These are phyloP conservation scores for Castor canadensis DNA, from an alignment of 2,113 vertebrate species.

Conservation along the genomic window DNA sequence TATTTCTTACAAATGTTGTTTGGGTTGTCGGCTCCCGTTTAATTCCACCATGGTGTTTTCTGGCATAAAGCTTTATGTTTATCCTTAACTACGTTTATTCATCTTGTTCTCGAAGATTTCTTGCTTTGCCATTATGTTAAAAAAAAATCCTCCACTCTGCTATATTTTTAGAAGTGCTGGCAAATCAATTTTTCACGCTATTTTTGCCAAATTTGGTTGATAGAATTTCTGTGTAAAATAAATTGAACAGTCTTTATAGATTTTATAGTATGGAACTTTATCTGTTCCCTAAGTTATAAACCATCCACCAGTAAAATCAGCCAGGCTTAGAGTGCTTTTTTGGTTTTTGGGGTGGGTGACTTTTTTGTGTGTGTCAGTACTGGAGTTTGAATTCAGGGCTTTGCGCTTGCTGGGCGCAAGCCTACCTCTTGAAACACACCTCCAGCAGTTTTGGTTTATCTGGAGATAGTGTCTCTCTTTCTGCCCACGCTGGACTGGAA, in stretches of 20 bases:
- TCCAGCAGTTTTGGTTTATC: too few species aligned
- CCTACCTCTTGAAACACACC: too few species aligned
- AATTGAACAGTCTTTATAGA: background rate
- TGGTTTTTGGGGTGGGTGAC: too few species aligned
- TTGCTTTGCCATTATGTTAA: background rate
- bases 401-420: too few species aligned
- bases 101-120: background rate
- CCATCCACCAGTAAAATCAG: too few species aligned
- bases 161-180: background rate
- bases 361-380: too few species aligned
- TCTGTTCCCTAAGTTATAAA: background rate
- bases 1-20: background rate
- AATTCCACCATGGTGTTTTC: background rate
- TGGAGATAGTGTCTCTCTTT: too few species aligned
- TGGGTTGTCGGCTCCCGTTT: background rate
- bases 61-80: background rate
- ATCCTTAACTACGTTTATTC: background rate
- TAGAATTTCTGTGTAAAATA: background rate
- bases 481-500: too few species aligned
- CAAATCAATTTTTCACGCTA: background rate
- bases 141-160: background rate
- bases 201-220: slow-evolving; percentile 14
- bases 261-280: background rate
- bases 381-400: too few species aligned
- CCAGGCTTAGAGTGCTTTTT: too few species aligned